Conservation (phyloP, 2,113 vertebrate species). For the Ceyx melanurus region DNA sequence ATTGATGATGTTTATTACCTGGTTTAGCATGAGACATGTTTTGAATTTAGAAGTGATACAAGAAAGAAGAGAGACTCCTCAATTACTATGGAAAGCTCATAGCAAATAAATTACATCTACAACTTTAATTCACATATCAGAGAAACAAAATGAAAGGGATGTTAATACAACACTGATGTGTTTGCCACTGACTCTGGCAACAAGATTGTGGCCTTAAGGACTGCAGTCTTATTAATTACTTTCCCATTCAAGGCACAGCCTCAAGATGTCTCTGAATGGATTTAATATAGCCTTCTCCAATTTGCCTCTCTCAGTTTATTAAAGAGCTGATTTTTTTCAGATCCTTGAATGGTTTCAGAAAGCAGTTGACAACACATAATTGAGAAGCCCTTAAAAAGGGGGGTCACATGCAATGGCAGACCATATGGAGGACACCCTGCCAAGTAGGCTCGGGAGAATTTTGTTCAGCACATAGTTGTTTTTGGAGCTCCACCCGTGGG, state of each 20-base stretch:
- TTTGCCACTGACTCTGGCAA: background rate
- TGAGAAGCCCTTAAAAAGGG: background rate
- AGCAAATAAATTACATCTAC: background rate
- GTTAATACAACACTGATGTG: background rate
- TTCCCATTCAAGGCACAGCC: background rate
- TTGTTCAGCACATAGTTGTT: background rate
- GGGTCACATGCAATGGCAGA: background rate
- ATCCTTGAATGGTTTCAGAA: background rate
- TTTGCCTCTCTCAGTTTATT: background rate
- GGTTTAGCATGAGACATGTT: background rate
- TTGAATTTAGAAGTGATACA: background rate
- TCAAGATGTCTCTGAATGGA: background rate
- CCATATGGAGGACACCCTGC: background rate
- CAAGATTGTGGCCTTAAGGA: background rate
- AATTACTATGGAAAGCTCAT: background rate
- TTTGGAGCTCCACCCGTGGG: background rate
- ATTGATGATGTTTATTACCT: conserved; percentile 98
- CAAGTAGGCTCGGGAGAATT: background rate
- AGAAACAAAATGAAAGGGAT: background rate
- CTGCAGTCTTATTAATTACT: background rate
- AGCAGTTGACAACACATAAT: background rate
- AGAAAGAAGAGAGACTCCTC: background rate
- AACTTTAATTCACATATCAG: background rate
- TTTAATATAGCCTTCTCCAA: background rate
- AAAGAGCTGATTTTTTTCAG: background rate